Base-by-base conservation (phyloP, 37 sponge, comb jelly and placozoan genomes). In the Cladorhizidae sp. region DNA sequence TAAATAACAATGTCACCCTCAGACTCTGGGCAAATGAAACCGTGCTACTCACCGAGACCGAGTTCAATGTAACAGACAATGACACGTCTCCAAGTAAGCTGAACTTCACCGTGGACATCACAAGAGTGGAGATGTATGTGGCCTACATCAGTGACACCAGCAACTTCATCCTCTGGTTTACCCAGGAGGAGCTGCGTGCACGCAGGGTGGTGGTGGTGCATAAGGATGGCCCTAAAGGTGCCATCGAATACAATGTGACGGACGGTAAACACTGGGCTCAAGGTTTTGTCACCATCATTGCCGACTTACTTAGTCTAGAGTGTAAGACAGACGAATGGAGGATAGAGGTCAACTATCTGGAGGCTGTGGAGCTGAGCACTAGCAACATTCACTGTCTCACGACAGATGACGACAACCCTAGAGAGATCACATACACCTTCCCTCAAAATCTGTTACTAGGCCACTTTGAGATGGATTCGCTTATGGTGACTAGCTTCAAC, bases 121-220 rank as follows among this genome's bases (percentile, higher is more conserved):
- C 40, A 22, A 62, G 51, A 9, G 31, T 61, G 3, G 72, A 57
- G 0, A 87, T 73, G 6, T 42, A 69, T 49, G 74, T 86, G 67
- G 74, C 87, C 0, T 64, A 31, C 42, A 26, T 12, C n/a, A 43
- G 33, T n/a, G 37, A 57, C 41, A 62, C 25, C 40, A 36, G 14
- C 1, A 31, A 25, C 0, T 29, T 1, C 8, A 73, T 86, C 26
- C 43, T 38, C 20, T 28, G 51, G 58, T 89, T 89, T 65, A 84
- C 85, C 1, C 90, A 84, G 55, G 72, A 67, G 35, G 85, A 89
- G 29, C 54, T 89, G 3, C 58, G 40, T 22, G 38, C n/a, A 21
- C 43, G 40, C 3, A 31, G 33, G 28, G 61, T 86, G 18, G 37
- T 51, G 40, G 61, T 74, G 7, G 45, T 73, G 7, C 86, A 86